Conservation (phyloP, 2,888 invertebrate species). For the Diploptera punctata region DNA sequence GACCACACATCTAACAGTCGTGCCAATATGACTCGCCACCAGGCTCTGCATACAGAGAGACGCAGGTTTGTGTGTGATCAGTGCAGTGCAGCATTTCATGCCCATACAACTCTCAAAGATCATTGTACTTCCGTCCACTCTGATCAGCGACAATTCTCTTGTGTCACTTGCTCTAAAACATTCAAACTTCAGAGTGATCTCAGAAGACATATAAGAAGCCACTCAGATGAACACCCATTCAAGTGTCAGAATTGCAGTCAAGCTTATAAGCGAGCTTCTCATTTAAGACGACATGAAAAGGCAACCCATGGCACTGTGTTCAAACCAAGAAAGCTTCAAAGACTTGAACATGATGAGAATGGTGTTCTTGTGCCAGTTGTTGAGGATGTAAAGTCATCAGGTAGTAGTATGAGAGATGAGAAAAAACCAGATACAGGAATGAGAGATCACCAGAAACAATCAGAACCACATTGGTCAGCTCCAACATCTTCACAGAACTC, state of each 20-base stretch:
- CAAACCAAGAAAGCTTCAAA: not conserved
- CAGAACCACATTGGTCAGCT: not conserved
- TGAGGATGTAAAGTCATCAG: not conserved
- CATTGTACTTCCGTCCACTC: constrained; percentile 53
- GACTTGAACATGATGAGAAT: not conserved
- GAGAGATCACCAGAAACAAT: too few relatives aligned
- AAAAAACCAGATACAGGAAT: too few relatives aligned
- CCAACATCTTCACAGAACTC: not conserved
- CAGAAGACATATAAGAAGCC: not conserved
- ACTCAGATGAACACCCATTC: not conserved
- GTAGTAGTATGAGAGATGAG: not conserved
- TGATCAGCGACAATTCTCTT: constrained; percentile 49
- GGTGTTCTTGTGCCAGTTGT: not conserved
- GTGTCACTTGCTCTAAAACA: constrained; percentile 39
- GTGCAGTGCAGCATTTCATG: constrained; percentile 53
- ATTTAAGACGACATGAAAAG: not conserved
- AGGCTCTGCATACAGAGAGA: constrained; percentile 50
- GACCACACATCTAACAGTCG: constrained; percentile 50
- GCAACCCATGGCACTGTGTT: not conserved
- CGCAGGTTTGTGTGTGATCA: constrained; percentile 53
- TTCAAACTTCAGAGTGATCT: constrained; percentile 15
- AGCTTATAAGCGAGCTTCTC: not conserved
- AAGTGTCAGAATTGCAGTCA: not conserved
- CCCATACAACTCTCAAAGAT: constrained; percentile 52
- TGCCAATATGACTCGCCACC: constrained; percentile 52